Conservation (phyloP, 2,797 vertebrate genomes). For the Helarctos malayanus region DNA sequence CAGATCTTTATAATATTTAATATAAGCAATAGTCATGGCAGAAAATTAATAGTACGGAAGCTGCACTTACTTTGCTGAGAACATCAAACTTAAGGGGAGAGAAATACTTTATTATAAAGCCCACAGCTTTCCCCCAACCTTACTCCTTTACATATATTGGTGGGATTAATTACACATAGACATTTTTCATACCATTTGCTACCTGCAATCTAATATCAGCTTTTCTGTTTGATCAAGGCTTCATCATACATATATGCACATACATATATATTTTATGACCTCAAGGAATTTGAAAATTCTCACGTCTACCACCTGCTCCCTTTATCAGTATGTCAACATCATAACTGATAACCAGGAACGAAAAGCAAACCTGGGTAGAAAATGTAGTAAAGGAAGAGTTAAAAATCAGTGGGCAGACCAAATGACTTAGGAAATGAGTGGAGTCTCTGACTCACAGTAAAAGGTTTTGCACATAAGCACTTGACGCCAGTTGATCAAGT, state of each 20-base stretch:
- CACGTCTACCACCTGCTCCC: not conserved
- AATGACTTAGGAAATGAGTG: slow-evolving; percentile 1
- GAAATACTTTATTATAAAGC: slow-evolving; percentile 43
- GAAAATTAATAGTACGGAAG: slow-evolving; percentile 3
- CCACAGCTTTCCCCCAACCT: not conserved
- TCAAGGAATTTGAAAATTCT: slow-evolving; percentile 51
- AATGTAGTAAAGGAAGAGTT: not conserved
- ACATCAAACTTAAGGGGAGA: not conserved
- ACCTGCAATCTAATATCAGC: not conserved
- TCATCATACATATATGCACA: not conserved
- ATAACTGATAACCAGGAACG: not conserved
- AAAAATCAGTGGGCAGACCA: slow-evolving; percentile 10
- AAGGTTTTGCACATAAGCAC: not conserved
- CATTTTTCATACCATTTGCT: not conserved
- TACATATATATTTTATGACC: not conserved
- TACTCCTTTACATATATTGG: not conserved
- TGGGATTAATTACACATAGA: not conserved
- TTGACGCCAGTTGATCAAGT: not conserved
- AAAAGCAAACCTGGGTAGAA: not conserved
- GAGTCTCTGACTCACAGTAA: not conserved
- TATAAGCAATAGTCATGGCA: not conserved
- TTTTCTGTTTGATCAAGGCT: slow-evolving; percentile 12
- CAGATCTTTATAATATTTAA: not conserved
- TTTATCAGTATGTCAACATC: slow-evolving; percentile 25
- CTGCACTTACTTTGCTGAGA: not conserved